Evolutionary conservation across 2,888 invertebrate species (phyloP), one percentile per base, ranked within the genome.

Genomic region (Enoplolaimus lenunculus): DNA sequence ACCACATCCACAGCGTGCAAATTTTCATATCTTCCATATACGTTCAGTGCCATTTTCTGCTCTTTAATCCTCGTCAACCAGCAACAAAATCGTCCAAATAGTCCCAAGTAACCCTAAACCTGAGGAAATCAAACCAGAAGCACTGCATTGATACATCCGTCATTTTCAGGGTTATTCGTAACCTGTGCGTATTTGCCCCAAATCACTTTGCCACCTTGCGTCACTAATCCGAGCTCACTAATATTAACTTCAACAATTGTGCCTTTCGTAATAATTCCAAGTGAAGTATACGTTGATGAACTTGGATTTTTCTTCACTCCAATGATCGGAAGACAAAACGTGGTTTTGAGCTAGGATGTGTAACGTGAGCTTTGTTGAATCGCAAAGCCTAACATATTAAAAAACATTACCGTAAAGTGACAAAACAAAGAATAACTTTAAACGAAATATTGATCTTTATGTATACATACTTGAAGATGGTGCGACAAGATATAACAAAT

Each of bases 151-250:
- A 99, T 94, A 80, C 95, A 97, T 28, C 98, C 98, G 85, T 98
- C 98, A 84, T 98, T 98, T 83, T 98, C 98, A 0, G 98, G 98
- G 84, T 97, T 92, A 83, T 99, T 99, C 0, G 97, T 97, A 28
- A 98, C 95, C 83, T 97, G 98, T 0, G 98, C 98, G 81, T 93
- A 98, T 85, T 99, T 98, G 72, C 97, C 98, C 98, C 98, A 98
- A 0, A 99, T 93, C 67, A 99, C 94, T 86, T 95, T 99, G 72
- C 98, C 98, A 7, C 92, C 90, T 81, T 95, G 94, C 0, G 98
- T 99, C 0, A 99, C 98, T 73, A 99, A 85, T 84, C 98, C 98
- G 73, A 98, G 85, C 83, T 98, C 98, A 2, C 93, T 94, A 77
- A 99, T 93, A 81, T 98, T 99, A 0, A 99, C 73, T 74, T 80